Conservation (phyloP, 2,797 vertebrate genomes). For the Enteromius fasciolatus region DNA sequence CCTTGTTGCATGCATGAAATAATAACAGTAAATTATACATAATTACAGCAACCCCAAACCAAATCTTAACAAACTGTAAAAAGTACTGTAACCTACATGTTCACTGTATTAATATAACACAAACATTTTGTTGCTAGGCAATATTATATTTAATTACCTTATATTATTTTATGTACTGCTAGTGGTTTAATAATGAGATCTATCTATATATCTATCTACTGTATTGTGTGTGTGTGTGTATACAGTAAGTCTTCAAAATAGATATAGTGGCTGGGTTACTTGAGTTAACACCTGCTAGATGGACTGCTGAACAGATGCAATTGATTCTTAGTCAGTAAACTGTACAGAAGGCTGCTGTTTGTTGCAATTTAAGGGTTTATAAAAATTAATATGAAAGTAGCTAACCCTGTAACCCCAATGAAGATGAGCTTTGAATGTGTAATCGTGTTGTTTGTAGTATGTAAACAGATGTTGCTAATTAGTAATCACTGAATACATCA, state of each 20-base stretch:
- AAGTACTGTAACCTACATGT: too few species aligned
- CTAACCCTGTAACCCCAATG: not conserved
- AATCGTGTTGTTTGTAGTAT: slow-evolving; percentile 10
- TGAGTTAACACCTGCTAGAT: slow-evolving; percentile 10
- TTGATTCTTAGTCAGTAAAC: not conserved
- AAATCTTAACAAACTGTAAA: too few species aligned
- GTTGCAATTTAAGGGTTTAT: not conserved
- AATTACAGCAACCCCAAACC: too few species aligned
- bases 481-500: slow-evolving; percentile 16
- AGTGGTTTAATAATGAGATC: not conserved
- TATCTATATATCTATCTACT: too few species aligned
- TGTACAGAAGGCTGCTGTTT: not conserved
- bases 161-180: not conserved
- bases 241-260: not conserved
- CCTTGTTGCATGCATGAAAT: not conserved
- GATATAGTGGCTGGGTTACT: not conserved
- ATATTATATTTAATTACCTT: not conserved
- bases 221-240: too few species aligned
- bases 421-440: slow-evolving; percentile 9
- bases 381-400: slow-evolving; percentile 1
- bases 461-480: slow-evolving; percentile 24
- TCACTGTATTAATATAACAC: too few species aligned
- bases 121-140: not conserved
- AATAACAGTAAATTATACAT: too few species aligned
- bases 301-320: slow-evolving; percentile 1